Evolutionary conservation across 2,113 vertebrate species (phyloP), one percentile per base, ranked within the genome.

Genomic region (Sylvietta virens): DNA sequence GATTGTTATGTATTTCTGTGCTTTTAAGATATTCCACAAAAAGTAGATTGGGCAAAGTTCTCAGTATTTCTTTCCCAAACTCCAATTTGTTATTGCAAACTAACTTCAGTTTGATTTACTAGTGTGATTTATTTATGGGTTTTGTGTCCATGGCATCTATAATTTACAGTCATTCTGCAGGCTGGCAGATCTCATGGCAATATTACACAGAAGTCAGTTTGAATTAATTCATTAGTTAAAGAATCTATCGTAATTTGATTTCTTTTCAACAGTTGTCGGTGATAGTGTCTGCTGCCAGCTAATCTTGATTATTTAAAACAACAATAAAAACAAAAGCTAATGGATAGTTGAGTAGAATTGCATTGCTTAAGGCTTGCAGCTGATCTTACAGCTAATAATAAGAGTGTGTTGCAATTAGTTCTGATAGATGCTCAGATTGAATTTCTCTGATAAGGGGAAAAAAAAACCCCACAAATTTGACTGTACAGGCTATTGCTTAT

Each of bases 221-320:
- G 56, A 96, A 88, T 91, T 71, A 94, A 87, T 88, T 87, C 37
- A 70, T 95, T 96, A 92, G 50, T 64, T 95, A 86, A 96, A 69
- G 48, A 95, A 79, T 94, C 72, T 81, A 71, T 86, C 5, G 28
- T 96, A 66, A 96, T 94, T 90, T 94, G 30, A 78, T 95, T 92
- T 87, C 39, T 84, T 95, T 94, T 87, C 54, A 93, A 58, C 37
- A 78, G 30, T 44, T 94, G 61, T 64, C 61, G 95, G 39, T 71
- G 47, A 45, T 24, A 90, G 37, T 60, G n/a, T 81, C 84, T 88
- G 47, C 57, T 96, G 61, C 57, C 81, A 84, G 80, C 42, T 82
- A 94, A 89, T 90, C 64, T 72, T 85, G 50, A 70, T 96, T 91
- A 79, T 81, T 92, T 91, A 86, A 94, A 88, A 80, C 54, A 94